A percentile compares a stretch with the other conserved stretches of the same genome.
Conservation (phyloP, 2,888 invertebrate species). For the Torymus aiolomorphi region DNA sequence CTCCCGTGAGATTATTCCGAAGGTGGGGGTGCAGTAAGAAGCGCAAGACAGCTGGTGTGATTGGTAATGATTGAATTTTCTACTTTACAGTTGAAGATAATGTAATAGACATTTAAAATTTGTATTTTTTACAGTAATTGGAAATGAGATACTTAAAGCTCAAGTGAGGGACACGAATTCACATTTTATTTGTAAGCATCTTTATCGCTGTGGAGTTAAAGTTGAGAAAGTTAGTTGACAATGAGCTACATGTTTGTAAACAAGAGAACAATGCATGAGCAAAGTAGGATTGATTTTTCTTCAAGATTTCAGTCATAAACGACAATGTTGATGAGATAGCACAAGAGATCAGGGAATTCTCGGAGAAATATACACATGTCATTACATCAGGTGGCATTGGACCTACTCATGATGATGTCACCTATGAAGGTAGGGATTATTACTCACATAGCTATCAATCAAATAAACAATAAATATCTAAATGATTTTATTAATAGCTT, state of each 20-base stretch:
- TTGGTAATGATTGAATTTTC: conserved; percentile 64
- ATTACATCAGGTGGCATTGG: conserved; percentile 87
- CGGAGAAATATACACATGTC: conserved; percentile 80
- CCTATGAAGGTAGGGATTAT: conserved; percentile 79
- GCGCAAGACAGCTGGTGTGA: conserved; percentile 68
- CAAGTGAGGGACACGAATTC: conserved; percentile 84
- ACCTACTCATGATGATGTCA: conserved; percentile 87
- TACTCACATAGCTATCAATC: conserved; percentile 14
- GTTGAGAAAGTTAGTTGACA: conserved; percentile 77
- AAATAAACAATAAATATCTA: too few species aligned
- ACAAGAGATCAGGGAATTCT: conserved; percentile 80
- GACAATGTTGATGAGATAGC: conserved; percentile 82
- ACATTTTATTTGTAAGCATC: conserved; percentile 79
- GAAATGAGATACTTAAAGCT: conserved; percentile 87
- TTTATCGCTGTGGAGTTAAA: conserved; percentile 81
- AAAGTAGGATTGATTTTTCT: conserved; percentile 58
- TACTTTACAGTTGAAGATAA: conserved; percentile 6
- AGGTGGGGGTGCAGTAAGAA: conserved; percentile 49
- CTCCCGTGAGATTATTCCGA: conserved; percentile 49
- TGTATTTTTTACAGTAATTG: conserved; percentile 78
- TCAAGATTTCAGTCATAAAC: conserved; percentile 81
- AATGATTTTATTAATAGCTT: too few species aligned
- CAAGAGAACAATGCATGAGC: conserved; percentile 40
- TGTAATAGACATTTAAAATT: conserved; percentile 7
- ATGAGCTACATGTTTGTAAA: conserved; percentile 39